Evolutionary conservation across 2,797 vertebrate genomes (phyloP).

Genomic region (Nannoperca obscura): DNA sequence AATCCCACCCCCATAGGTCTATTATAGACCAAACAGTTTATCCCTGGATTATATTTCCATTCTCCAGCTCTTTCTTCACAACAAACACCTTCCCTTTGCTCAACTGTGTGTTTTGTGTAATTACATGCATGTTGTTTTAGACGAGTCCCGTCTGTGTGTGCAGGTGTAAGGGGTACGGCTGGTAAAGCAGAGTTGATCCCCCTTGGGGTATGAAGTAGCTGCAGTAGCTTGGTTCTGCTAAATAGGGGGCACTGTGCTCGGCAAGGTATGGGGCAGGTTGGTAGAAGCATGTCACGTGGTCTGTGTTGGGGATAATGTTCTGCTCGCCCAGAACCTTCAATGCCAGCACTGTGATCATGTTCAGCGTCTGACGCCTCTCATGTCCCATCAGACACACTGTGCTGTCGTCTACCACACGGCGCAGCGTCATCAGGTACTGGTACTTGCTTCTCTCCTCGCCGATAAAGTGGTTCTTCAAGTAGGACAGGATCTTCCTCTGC

Average conservation of each 20-base stretch:
- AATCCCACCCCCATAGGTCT: conserved; percentile 73
- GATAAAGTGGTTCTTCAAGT: conserved; percentile 96
- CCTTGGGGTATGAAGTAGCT: conserved; percentile 91
- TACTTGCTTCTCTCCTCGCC: conserved; percentile 98
- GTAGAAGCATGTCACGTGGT: conserved; percentile 96
- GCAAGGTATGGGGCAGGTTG: conserved; percentile 94
- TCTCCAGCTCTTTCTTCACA: conserved; percentile 50
- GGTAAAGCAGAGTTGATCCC: conserved; percentile 90
- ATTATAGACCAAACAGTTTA: conserved; percentile 79
- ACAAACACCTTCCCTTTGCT: conserved; percentile 52
- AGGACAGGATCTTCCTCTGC: conserved; percentile 96
- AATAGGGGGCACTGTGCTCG: conserved; percentile 85
- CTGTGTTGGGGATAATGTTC: conserved; percentile 94
- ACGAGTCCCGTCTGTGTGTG: conserved; percentile 88
- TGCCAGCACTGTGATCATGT: conserved; percentile 96
- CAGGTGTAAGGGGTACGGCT: conserved; percentile 90
- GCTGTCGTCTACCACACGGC: conserved; percentile 93
- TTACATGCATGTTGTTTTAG: conserved; percentile 72
- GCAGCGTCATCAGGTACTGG: conserved; percentile 97
- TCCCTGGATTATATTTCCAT: conserved; percentile 74
- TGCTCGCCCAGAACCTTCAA: conserved; percentile 95
- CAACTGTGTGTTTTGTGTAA: conserved; percentile 47
- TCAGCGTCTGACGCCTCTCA: conserved; percentile 93
- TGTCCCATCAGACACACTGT: conserved; percentile 96
- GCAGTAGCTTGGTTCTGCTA: conserved; percentile 86